Percentiles rank a stretch among this genome's conserved stretches.
phyloP scores from a whole-genome alignment of 2,797 vertebrate genomes.

The Pseudochirops corinnae region DNA sequence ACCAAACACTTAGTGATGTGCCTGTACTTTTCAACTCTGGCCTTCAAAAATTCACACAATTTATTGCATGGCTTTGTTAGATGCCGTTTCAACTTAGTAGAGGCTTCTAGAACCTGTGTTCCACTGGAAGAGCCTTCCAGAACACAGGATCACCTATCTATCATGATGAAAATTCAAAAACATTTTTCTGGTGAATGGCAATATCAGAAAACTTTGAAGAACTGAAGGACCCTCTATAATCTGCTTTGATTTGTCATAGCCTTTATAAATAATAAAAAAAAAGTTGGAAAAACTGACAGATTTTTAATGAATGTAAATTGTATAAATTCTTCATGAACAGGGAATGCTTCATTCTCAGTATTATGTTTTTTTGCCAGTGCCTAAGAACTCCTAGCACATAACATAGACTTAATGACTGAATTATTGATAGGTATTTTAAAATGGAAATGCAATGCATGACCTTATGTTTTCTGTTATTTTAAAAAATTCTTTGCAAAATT shows the following conservation, averaged over 20 bases:
- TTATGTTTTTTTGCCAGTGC: background rate
- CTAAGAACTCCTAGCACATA: background rate
- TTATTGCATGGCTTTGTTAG: too few species aligned
- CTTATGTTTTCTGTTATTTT: background rate
- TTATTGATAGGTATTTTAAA: background rate
- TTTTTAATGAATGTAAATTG: background rate
- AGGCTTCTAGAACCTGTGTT: too few species aligned
- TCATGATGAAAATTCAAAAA: background rate
- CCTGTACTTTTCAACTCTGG: background rate
- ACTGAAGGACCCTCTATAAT: background rate
- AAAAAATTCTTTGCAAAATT: background rate
- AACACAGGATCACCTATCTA: background rate
- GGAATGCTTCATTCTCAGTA: background rate
- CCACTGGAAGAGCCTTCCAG: too few species aligned
- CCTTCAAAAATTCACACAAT: too few species aligned
- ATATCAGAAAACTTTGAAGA: background rate
- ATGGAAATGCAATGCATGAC: background rate
- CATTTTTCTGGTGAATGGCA: background rate
- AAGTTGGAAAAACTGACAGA: background rate
- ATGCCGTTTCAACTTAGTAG: too few species aligned
- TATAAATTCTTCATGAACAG: background rate
- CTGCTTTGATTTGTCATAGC: background rate
- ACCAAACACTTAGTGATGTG: background rate
- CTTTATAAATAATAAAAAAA: too few species aligned
- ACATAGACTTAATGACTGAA: background rate